Base-by-base conservation (phyloP, 2,113 vertebrate genomes). In the Istiophorus platypterus region DNA sequence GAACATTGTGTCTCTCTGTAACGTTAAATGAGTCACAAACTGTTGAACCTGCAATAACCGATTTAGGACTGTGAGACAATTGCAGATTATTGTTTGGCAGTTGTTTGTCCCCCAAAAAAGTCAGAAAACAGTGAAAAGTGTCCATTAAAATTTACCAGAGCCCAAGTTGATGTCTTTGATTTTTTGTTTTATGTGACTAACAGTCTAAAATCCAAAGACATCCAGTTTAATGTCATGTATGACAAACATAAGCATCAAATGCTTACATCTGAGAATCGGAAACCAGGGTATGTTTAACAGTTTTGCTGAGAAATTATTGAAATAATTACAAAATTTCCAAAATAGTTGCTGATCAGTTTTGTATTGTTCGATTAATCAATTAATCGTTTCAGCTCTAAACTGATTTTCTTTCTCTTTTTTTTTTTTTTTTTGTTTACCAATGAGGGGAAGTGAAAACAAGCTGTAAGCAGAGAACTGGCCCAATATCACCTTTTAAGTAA, bases 1-100 rank as follows among this genome's bases (percentile, higher is more conserved):
- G 27, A 26, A 8, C 51, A 59, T 52, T 81, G 78, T 82, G 63
- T 69, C 17, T 34, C 41, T 61, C 22, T 73, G 59, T 56, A 62
- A 58, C 45, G 27, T 52, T 20, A 58, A 67, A 58, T 78, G 26
- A 72, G 57, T 5, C 7, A 12, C 11, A 4, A n/a, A 73, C 62
- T 77, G 41, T 67, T 24, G 29, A 82, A 41, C 22, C 24, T 52
- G 20, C 24, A n/a, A 12, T 39, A 27, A 54, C 26, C 29, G 57
- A 66, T 29, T 5, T 10, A 27, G 18, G 1, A 12, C 39, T 26
- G 57, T 3, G 31, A 45, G 5, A 15, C 0, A 34, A 51, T 54
- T 39, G 9, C 72, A 42, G 7, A 54, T 45, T 64, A 37, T 27
- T 49, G 2, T 20, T 41, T 65, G 52, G 4, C n/a, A 24, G 11